Evolutionary conservation across 2,113 vertebrate genomes (phyloP).

Genomic region (Lycaon pictus): DNA sequence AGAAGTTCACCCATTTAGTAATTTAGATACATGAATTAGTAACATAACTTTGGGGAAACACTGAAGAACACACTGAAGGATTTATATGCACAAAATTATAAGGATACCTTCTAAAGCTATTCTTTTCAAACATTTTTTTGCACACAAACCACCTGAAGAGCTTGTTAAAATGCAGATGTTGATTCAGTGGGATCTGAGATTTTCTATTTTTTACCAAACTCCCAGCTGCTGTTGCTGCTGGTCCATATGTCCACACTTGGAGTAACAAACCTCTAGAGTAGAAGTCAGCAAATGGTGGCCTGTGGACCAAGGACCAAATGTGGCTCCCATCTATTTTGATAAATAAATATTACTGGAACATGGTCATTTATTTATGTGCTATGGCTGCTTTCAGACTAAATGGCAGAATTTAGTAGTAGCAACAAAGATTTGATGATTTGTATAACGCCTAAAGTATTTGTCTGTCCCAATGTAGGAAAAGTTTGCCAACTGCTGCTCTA

Average conservation of each 20-base stretch:
- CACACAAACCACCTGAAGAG: not conserved
- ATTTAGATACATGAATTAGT: not conserved
- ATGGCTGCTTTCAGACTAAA: not conserved
- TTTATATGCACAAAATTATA: not conserved
- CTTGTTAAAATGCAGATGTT: not conserved
- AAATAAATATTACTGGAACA: not conserved
- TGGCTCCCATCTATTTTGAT: not conserved
- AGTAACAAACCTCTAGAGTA: not conserved
- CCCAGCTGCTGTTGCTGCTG: not conserved
- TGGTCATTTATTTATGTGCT: not conserved
- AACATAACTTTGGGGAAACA: not conserved
- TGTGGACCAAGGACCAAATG: not conserved
- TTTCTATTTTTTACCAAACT: not conserved
- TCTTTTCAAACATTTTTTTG: not conserved
- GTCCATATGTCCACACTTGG: too few species aligned
- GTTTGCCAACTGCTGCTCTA: not conserved
- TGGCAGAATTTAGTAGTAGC: not conserved
- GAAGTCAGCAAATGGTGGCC: not conserved
- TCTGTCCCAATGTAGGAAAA: not conserved
- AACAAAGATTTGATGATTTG: not conserved
- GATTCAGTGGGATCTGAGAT: not conserved
- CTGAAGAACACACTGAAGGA: not conserved
- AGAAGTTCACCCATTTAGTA: not conserved
- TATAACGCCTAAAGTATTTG: not conserved
- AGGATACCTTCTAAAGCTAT: not conserved